These are phyloP conservation scores for Helleia helle DNA, from an alignment of 2,888 invertebrate species.

Conservation along the genomic window DNA sequence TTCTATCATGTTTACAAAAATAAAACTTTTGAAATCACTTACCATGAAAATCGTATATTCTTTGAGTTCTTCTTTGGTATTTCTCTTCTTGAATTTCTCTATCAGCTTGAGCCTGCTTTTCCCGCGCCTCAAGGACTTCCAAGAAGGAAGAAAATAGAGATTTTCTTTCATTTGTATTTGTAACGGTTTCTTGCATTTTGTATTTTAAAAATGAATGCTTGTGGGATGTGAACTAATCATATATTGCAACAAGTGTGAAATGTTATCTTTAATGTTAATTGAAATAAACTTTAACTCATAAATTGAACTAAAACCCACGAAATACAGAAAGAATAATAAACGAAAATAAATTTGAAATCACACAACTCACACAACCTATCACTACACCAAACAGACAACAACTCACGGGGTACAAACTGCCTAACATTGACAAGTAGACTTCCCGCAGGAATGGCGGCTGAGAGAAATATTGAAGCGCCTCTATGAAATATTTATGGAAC, in stretches of 20 bases:
- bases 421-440: no score
- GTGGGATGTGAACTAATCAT: background rate
- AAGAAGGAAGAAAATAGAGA: slow-evolving; percentile 59
- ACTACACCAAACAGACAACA: slow-evolving; percentile 33
- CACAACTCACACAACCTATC: slow-evolving; percentile 42
- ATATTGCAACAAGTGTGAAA: background rate
- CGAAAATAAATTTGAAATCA: slow-evolving; percentile 41
- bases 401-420: no score
- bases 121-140: slow-evolving; percentile 53
- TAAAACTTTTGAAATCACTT: slow-evolving; percentile 14
- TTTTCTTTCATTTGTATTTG: slow-evolving; percentile 54
- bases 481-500: no score
- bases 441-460: no score
- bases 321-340: slow-evolving; percentile 29
- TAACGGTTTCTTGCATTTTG: slow-evolving; percentile 69
- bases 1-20: slow-evolving; percentile 4
- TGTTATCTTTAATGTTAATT: background rate
- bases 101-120: slow-evolving; percentile 49
- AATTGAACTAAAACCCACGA: slow-evolving; percentile 26
- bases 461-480: no score
- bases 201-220: slow-evolving; percentile 14
- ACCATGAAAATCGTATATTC: slow-evolving; percentile 66
- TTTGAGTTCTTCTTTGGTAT: slow-evolving; percentile 54
- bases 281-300: slow-evolving; percentile 9
- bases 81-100: slow-evolving; percentile 59